Conservation (phyloP, 2,113 vertebrate genomes). For the Taurulus bubalis region DNA sequence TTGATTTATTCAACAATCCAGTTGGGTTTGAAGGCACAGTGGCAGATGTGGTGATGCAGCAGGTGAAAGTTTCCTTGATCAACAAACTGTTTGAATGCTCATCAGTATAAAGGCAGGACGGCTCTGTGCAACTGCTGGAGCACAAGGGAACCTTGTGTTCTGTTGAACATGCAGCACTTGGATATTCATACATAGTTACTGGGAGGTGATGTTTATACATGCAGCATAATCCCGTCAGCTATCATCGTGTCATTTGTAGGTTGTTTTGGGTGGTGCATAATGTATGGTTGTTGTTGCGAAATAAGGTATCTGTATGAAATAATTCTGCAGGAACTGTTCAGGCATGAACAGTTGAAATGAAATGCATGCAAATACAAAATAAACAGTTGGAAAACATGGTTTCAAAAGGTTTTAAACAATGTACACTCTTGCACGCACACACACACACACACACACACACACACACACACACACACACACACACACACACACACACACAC, state of each 20-base stretch:
- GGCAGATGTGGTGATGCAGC: not conserved
- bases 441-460: too few relatives aligned
- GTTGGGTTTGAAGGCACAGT: constrained; percentile 19
- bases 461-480: too few relatives aligned
- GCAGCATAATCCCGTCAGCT: not conserved
- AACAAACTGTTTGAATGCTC: constrained; percentile 13
- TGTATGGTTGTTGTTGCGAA: constrained; percentile 37
- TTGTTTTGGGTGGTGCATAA: constrained; percentile 47
- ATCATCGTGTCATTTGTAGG: constrained; percentile 30
- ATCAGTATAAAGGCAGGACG: not conserved
- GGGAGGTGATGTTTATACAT: not conserved
- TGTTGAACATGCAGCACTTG: not conserved
- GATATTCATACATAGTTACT: not conserved
- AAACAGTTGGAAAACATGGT: not conserved
- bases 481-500: too few relatives aligned
- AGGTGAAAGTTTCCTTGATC: constrained; percentile 19
- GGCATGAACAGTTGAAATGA: constrained; percentile 32
- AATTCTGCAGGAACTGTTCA: not conserved
- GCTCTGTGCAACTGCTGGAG: not conserved
- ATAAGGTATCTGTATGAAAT: constrained; percentile 13
- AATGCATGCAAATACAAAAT: constrained; percentile 9
- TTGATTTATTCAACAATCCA: constrained; percentile 33
- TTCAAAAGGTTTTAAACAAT: constrained; percentile 7
- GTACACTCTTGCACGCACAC: not conserved
- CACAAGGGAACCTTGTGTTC: too few relatives aligned